Evolutionary conservation across 2,797 vertebrate genomes (phyloP).

Genomic region (Macropus fuliginosus): DNA sequence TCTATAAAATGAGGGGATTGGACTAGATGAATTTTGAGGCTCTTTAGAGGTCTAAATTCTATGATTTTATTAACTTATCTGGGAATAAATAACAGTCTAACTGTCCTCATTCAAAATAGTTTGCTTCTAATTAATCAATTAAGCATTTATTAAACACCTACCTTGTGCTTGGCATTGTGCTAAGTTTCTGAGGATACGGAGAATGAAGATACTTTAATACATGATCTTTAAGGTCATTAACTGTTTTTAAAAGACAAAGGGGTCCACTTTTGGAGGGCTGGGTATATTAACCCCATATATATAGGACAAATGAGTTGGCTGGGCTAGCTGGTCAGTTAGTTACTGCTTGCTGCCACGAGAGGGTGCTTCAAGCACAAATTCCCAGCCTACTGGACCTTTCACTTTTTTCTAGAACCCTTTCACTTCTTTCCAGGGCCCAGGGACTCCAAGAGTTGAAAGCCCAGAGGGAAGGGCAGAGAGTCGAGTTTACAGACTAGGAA

Average conservation of each 20-base stretch:
- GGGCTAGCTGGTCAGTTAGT: not conserved
- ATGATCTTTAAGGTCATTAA: not conserved
- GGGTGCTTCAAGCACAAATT: constrained; percentile 70
- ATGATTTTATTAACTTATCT: not conserved
- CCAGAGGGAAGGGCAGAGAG: not conserved
- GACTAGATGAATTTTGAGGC: not conserved
- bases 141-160: not conserved
- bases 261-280: not conserved
- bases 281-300: not conserved
- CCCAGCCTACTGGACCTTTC: not conserved
- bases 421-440: not conserved
- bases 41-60: not conserved
- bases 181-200: not conserved
- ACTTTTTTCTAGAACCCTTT: not conserved
- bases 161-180: not conserved
- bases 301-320: not conserved
- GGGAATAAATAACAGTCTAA: not conserved
- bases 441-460: not conserved
- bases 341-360: constrained; percentile 52
- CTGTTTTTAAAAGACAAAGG: not conserved
- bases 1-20: not conserved
- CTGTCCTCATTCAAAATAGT: not conserved
- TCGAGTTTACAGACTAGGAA: not conserved
- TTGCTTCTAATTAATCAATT: not conserved
- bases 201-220: not conserved